phyloP scores from a whole-genome alignment of 2,797 vertebrate genomes.

The Pseudochaenichthys georgianus region DNA sequence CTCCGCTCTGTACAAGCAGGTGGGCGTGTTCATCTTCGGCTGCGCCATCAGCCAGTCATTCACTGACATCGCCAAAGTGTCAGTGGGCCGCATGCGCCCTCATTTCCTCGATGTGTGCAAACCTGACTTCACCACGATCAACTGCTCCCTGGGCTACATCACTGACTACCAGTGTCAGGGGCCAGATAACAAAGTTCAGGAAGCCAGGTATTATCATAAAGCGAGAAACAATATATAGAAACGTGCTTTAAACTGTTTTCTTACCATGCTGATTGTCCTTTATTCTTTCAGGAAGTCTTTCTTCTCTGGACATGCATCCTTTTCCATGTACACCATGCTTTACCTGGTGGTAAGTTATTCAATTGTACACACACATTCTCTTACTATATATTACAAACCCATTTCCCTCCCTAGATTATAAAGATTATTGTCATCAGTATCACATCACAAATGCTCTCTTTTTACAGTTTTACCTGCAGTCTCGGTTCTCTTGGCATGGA shows the following conservation, averaged over 20 bases:
- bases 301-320: slow-evolving; percentile 97
- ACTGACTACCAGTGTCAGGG: slow-evolving; percentile 92
- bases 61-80: slow-evolving; percentile 98
- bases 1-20: slow-evolving; percentile 95
- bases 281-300: slow-evolving; percentile 93
- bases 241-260: neutral
- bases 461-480: slow-evolving; percentile 95
- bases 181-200: slow-evolving; percentile 89
- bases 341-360: slow-evolving; percentile 94
- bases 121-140: slow-evolving; percentile 90
- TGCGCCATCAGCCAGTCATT: slow-evolving; percentile 97
- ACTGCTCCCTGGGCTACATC: slow-evolving; percentile 94
- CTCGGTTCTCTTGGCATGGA: slow-evolving; percentile 97
- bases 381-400: too few species aligned
- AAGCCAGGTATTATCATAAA: slow-evolving; percentile 88
- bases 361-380: neutral
- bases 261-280: slow-evolving; percentile 32
- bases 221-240: too few species aligned
- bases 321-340: slow-evolving; percentile 98
- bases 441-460: neutral
- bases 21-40: slow-evolving; percentile 95
- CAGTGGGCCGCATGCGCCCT: slow-evolving; percentile 94
- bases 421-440: neutral
- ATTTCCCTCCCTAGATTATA: too few species aligned
- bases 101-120: slow-evolving; percentile 94